Conservation (phyloP, 2,113 vertebrate genomes). For the Eurypyga helias region DNA sequence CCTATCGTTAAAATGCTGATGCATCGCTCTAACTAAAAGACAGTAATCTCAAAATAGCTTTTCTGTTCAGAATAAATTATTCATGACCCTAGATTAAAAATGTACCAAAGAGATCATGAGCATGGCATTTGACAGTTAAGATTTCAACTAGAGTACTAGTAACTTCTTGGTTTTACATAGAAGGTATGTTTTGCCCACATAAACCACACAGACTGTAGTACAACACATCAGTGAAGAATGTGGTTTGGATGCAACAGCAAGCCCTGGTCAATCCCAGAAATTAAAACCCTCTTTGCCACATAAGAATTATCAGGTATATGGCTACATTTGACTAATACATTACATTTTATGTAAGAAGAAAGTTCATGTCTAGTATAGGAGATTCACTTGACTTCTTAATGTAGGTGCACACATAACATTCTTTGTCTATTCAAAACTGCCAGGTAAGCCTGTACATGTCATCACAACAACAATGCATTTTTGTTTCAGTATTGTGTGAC, state of each 20-base stretch:
- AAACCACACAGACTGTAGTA: not conserved
- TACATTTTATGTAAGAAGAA: not conserved
- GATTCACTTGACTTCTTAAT: not conserved
- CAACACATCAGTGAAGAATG: not conserved
- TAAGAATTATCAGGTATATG: not conserved
- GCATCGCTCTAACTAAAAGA: not conserved
- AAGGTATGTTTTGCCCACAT: not conserved
- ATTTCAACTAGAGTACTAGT: not conserved
- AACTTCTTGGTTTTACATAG: not conserved
- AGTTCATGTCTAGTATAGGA: fast-evolving
- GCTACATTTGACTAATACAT: not conserved
- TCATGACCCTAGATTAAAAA: not conserved
- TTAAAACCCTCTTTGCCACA: not conserved
- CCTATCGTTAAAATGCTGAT: not conserved
- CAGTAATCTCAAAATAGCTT: not conserved
- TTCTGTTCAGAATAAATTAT: not conserved
- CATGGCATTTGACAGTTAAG: not conserved
- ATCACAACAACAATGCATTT: not conserved
- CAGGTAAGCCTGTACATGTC: not conserved
- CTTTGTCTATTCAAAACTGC: not conserved
- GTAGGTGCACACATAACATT: not conserved
- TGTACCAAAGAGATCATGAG: not conserved
- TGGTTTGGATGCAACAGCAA: not conserved
- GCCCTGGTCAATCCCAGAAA: not conserved
- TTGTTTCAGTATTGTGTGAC: not conserved